A percentile compares a stretch with the other conserved stretches of the same genome.
These are phyloP conservation scores for Epinephelus lanceolatus DNA, from an alignment of 2,113 vertebrate genomes.

Conservation along the genomic window DNA sequence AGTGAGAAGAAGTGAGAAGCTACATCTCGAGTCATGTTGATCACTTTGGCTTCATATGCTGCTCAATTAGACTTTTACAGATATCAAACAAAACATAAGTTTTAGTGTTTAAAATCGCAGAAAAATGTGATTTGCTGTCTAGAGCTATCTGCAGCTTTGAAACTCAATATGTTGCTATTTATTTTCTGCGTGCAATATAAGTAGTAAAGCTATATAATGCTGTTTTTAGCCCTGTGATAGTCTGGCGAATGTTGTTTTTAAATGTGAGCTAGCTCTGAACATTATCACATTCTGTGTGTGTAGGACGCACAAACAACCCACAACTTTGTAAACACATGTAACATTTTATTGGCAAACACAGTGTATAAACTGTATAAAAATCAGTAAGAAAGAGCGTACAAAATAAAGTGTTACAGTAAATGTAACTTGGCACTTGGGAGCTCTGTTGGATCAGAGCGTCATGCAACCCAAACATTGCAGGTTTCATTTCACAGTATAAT, in stretches of 20 bases:
- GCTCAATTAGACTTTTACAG: neutral
- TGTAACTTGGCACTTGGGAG: slow-evolving; percentile 7
- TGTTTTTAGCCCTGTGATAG: no score
- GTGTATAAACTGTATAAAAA: slow-evolving; percentile 21
- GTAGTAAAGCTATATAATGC: neutral
- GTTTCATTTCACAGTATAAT: neutral
- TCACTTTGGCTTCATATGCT: neutral
- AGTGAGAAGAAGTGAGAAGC: neutral
- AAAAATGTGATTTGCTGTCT: neutral
- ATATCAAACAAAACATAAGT: neutral
- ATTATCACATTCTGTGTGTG: neutral
- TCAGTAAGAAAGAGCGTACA: neutral
- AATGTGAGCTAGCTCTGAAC: neutral
- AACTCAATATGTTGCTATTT: neutral
- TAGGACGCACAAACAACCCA: neutral
- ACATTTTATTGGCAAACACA: neutral
- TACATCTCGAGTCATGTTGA: neutral
- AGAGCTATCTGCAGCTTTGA: neutral
- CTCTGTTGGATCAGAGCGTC: neutral
- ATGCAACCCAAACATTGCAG: neutral
- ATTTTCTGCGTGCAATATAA: neutral
- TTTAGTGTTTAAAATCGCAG: neutral
- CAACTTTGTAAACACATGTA: neutral
- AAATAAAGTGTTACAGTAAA: neutral
- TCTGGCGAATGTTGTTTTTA: neutral